Evolutionary conservation across 2,888 invertebrate species (phyloP).

Genomic region (Andricus curvator): DNA sequence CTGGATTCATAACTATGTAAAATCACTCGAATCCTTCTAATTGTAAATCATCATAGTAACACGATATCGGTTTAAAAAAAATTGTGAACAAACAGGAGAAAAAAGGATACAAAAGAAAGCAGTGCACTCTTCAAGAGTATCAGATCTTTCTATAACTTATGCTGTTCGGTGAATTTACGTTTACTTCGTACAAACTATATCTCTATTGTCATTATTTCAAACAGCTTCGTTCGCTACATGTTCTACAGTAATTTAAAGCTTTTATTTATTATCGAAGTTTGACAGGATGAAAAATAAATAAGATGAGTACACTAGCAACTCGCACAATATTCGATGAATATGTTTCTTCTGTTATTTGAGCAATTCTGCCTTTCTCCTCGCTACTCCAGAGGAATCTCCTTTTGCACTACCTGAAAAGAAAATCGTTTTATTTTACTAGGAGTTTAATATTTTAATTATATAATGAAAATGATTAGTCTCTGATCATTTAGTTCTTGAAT

Average conservation of each 20-base stretch:
- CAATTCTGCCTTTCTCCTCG: conserved; percentile 3
- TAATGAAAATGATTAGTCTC: background rate
- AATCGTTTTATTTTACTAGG: conserved; percentile 47
- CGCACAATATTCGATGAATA: background rate
- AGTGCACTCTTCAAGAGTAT: background rate
- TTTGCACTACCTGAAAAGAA: conserved; percentile 85
- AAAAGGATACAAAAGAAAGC: background rate
- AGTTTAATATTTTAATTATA: background rate
- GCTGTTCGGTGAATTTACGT: background rate
- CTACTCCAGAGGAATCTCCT: conserved; percentile 87
- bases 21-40: background rate
- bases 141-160: background rate
- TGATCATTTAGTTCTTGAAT: too few species aligned
- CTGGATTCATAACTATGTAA: background rate
- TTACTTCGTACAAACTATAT: background rate
- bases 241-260: background rate
- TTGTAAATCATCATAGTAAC: background rate
- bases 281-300: background rate
- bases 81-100: background rate
- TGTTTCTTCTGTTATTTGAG: background rate
- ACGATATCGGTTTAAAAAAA: background rate
- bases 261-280: background rate
- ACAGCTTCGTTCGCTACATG: background rate
- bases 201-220: background rate
- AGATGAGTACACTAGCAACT: background rate